Conservation (phyloP, 2,888 invertebrate genomes). For the Gymnosoma rotundatum region DNA sequence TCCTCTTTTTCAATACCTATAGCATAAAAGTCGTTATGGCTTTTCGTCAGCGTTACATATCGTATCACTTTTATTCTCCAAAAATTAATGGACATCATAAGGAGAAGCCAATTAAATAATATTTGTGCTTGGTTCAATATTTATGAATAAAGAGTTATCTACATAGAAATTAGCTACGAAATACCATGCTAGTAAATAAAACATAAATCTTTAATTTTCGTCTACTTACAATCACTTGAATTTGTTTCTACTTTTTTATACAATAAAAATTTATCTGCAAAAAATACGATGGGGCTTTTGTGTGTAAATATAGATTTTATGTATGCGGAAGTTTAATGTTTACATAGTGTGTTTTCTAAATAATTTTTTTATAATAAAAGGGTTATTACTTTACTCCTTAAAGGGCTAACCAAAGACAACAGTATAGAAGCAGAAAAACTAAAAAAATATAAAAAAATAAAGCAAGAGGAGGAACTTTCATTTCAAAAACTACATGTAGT, state of each 20-base stretch:
- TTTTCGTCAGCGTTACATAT: too few relatives aligned
- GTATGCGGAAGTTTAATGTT: background rate
- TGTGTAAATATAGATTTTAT: background rate
- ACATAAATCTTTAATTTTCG: too few relatives aligned
- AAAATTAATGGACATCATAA: too few relatives aligned
- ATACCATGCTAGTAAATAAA: too few relatives aligned
- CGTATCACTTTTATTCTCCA: too few relatives aligned
- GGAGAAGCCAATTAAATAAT: too few relatives aligned
- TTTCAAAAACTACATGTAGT: conserved; percentile 1
- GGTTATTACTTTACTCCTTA: too few relatives aligned
- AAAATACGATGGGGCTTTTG: background rate
- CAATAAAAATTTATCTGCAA: background rate
- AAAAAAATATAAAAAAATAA: background rate
- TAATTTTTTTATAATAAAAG: conserved; percentile 52
- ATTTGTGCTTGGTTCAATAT: too few relatives aligned
- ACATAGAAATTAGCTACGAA: too few relatives aligned
- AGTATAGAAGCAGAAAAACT: background rate
- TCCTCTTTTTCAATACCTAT: too few relatives aligned
- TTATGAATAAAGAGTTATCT: too few relatives aligned
- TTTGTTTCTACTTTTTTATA: background rate
- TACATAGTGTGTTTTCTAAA: conserved; percentile 36
- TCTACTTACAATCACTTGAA: background rate
- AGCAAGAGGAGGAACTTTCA: background rate
- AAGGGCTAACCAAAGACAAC: background rate
- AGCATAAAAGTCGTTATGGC: too few relatives aligned